Evolutionary conservation across 23 tunicate species (phyloP).

Genomic region (Styela clava): DNA sequence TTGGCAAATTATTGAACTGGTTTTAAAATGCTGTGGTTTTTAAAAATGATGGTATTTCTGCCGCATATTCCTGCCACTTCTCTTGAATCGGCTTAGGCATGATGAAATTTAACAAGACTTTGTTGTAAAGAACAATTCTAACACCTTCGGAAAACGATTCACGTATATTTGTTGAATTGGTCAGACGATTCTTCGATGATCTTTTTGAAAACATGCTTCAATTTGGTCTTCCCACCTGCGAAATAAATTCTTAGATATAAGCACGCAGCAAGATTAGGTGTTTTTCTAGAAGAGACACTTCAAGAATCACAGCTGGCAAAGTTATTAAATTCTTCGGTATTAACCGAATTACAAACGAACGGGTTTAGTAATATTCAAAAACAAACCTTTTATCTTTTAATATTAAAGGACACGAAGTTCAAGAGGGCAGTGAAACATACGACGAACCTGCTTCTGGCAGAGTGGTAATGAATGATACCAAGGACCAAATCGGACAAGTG

Average conservation of each 20-base stretch:
- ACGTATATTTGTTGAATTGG: too few relatives aligned
- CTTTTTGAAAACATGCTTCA: too few relatives aligned
- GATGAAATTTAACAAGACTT: too few relatives aligned
- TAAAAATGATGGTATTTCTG: slow-evolving; percentile 8
- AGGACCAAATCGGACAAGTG: slow-evolving; percentile 69
- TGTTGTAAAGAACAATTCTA: too few relatives aligned
- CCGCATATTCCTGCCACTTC: too few relatives aligned
- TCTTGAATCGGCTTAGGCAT: too few relatives aligned
- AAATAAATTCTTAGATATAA: too few relatives aligned
- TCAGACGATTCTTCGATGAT: too few relatives aligned
- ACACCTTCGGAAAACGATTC: too few relatives aligned
- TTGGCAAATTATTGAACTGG: too few relatives aligned
- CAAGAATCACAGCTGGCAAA: background rate
- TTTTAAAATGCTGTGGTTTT: too few relatives aligned
- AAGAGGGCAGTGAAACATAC: slow-evolving; percentile 63
- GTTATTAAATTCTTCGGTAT: background rate
- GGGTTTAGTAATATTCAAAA: background rate
- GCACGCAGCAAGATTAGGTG: background rate
- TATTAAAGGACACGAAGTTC: slow-evolving; percentile 16
- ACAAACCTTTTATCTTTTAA: background rate
- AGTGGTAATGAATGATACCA: slow-evolving; percentile 82
- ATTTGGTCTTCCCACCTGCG: too few relatives aligned
- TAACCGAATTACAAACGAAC: background rate
- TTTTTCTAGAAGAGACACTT: background rate
- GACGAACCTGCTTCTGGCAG: slow-evolving; percentile 90